These are phyloP conservation scores for Oscheius sp. DNA, from an alignment of 2,888 invertebrate genomes.

Conservation along the genomic window DNA sequence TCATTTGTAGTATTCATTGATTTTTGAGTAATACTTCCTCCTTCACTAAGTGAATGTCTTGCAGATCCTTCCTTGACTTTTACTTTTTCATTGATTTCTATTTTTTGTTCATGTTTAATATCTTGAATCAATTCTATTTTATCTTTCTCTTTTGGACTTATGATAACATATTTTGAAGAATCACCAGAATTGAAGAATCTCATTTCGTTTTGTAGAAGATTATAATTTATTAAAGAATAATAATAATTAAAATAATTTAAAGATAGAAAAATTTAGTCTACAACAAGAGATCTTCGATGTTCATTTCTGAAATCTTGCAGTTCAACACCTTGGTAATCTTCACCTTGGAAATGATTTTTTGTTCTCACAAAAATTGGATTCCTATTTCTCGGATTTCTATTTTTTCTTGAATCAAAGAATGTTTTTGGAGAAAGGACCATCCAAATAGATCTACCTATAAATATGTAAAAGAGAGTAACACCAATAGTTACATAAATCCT, in stretches of 20 bases:
- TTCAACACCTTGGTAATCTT: not conserved
- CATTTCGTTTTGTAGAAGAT: no score
- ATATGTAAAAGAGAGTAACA: no score
- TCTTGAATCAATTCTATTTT: slow-evolving; percentile 26
- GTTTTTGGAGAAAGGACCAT: no score
- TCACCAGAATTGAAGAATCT: slow-evolving; percentile 20
- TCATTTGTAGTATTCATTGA: slow-evolving; percentile 3
- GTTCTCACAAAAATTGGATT: no score
- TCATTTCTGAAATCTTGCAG: not conserved
- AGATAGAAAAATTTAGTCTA: slow-evolving; percentile 7
- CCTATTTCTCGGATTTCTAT: not conserved
- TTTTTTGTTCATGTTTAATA: slow-evolving; percentile 24
- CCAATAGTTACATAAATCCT: slow-evolving; percentile 31
- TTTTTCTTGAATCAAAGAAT: not conserved
- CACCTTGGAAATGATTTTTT: not conserved
- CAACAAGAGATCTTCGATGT: no score
- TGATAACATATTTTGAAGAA: slow-evolving; percentile 32
- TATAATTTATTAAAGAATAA: not conserved
- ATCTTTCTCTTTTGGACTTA: slow-evolving; percentile 36
- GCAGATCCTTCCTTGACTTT: no score
- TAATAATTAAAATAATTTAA: slow-evolving; percentile 8
- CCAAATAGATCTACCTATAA: no score
- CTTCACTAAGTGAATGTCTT: slow-evolving; percentile 25
- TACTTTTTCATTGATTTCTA: slow-evolving; percentile 25
- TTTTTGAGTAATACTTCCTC: no score